Percentiles rank a stretch among this genome's conserved stretches.
Conservation (phyloP, 2,113 vertebrate genomes). For the Psittacula cyanocephala region DNA sequence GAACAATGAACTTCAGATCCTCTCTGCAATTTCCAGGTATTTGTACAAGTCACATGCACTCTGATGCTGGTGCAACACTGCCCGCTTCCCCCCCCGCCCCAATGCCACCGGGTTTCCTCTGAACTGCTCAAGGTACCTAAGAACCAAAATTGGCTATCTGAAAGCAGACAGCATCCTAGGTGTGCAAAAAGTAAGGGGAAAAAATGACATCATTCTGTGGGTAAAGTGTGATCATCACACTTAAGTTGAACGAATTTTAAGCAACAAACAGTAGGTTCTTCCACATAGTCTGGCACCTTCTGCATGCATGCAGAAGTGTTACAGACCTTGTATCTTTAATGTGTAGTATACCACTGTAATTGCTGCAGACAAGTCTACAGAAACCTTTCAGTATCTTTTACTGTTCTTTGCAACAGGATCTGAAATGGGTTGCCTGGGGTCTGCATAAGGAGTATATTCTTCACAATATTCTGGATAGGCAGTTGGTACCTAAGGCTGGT, state of each 20-base stretch:
- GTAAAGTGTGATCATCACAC: background rate
- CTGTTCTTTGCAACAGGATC: background rate
- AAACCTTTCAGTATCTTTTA: background rate
- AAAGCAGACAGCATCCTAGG: background rate
- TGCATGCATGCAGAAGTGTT: background rate
- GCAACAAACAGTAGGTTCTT: background rate
- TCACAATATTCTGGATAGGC: background rate
- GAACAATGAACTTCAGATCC: background rate
- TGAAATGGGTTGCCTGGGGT: background rate
- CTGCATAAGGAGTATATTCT: background rate
- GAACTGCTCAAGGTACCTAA: background rate
- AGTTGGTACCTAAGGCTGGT: background rate
- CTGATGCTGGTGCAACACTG: background rate
- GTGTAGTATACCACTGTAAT: background rate
- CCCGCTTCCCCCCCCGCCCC: accelerated
- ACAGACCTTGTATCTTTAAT: background rate
- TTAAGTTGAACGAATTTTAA: background rate
- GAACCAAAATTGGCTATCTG: background rate
- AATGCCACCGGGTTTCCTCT: background rate
- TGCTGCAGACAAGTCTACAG: background rate
- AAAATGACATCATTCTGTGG: background rate
- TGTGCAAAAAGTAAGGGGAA: background rate
- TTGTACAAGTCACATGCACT: background rate
- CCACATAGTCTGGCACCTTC: background rate
- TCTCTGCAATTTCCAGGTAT: background rate